Base-by-base conservation (phyloP, 2,797 vertebrate species). In the Anguilla anguilla region DNA sequence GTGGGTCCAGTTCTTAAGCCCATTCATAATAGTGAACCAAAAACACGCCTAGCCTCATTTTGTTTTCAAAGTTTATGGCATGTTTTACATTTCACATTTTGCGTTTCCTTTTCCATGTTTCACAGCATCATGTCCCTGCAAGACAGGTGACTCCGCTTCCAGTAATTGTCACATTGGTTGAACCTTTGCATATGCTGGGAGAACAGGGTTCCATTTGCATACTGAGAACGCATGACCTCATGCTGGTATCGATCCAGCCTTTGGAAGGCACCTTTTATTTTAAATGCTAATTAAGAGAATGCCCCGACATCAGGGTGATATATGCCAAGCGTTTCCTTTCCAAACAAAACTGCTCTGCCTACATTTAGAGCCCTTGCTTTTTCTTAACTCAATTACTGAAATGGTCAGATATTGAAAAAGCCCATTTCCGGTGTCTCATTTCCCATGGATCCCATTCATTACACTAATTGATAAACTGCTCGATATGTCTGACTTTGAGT, bases 351-450 rank as follows among this genome's bases (percentile, higher is more conserved):
- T 22, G 5, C 35, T 77, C 39, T 35, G 74, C 74, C 74, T 43
- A 77, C 74, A 39, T 77, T 39, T 15, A n/a, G 74, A 43, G 74
- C 74, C 74, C 74, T 43, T 77, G 39, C 74, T 15, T 77, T 43
- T 25, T 77, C 72, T 77, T 77, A 77, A 77, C 35, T 77, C 31
- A 77, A 77, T 77, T 77, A 77, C 74, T 77, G 31, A 77, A 77
- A 77, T 77, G 74, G 74, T 39, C 74, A 77, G 74, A 77, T 72
- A 72, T 72, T 3, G 28, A 17, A 31, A 35, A 72, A 31, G 43
- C 39, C 15, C 39, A 35, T 22, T 77, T 77, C 74, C 74, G 17
- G 74, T 77, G 39, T 43, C 17, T n/a, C 39, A 43, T 35, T 43
- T 11, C 1, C 31, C 11, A 9, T 17, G 15, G 74, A 17, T 43